Base-by-base conservation (phyloP, 2,797 vertebrate genomes). In the Aulostomus chinensis region DNA sequence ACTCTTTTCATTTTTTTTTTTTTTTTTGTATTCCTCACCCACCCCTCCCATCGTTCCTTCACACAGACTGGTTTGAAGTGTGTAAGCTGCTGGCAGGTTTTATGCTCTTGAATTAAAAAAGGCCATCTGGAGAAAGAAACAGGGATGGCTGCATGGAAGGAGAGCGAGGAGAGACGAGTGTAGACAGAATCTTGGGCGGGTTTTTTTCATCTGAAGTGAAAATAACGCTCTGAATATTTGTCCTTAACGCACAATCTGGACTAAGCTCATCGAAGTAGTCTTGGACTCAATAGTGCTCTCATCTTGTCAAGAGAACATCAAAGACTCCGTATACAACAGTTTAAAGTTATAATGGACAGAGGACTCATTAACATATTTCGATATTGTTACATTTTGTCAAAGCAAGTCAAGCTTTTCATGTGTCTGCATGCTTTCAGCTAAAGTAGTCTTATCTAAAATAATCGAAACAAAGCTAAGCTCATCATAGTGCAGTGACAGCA, bases 61-160 rank as follows among this genome's bases (percentile, higher is more conserved):
- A 70, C 76, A 74, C 76, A 61, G 68, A 70, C 64, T 84, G 73
- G 65, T 86, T 72, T 77, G 82, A 87, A 80, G 81, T 85, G 87
- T 85, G 70, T 57, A 73, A 80, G 78, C 78, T 65, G 73, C 69
- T 87, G 88, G 83, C 86, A 87, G 74, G 78, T 72, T 84, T 72
- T 56, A 64, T 33, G 33, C 68, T 80, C 65, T 79, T 81, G 84
- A 87, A 86, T 89, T 89, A 80, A 87, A 89, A 47, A 86, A 88
- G 82, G 76, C 88, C 86, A 88, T 89, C 87, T 89, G 89, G 66
- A 78, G 80, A 73, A 79, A 80, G 76, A 85, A 77, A 74, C 61
- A 39, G 59, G 54, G 71, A 73, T 54, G 65, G 55, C 33, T 61
- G 66, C 66, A 76, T 59, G 63, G 74, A 73, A 77, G 68, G 58